These are phyloP conservation scores for Ctena decussata DNA, from an alignment of 2,888 invertebrate genomes.

Conservation along the genomic window DNA sequence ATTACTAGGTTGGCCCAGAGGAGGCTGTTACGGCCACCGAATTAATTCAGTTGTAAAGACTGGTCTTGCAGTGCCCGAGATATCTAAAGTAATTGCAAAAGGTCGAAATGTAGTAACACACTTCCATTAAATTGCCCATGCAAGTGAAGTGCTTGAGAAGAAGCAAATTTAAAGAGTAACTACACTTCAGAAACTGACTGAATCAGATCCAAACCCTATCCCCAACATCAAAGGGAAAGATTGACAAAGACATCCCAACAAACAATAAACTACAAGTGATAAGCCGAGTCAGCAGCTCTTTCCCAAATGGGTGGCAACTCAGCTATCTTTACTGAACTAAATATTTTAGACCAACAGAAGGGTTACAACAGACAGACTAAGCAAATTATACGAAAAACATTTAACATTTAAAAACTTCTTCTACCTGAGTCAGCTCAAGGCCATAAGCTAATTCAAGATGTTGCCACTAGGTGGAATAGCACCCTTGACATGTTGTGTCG, in stretches of 20 bases:
- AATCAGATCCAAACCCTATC: no score
- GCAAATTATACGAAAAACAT: no score
- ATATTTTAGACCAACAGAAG: no score
- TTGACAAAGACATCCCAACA: no score
- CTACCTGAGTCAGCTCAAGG: not conserved
- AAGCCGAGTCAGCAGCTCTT: no score
- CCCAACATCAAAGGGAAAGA: no score
- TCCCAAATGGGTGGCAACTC: no score
- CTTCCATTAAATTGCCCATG: constrained; percentile 18
- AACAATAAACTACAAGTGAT: no score
- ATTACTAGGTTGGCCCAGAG: not conserved
- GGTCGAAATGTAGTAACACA: constrained; percentile 8
- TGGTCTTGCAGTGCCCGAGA: not conserved
- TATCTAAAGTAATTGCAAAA: constrained; percentile 11
- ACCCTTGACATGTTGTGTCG: constrained; percentile 18
- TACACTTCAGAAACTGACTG: no score
- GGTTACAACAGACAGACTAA: no score
- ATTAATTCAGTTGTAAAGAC: constrained; percentile 27
- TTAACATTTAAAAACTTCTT: constrained; percentile 7
- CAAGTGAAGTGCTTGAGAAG: not conserved
- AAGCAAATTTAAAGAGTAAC: no score
- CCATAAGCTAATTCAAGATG: constrained; percentile 25
- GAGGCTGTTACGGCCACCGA: constrained; percentile 30
- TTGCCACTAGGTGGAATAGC: constrained; percentile 24
- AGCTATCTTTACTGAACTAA: no score